Base-by-base conservation (phyloP, 1,140 invertebrate species). In the Formica exsecta region DNA sequence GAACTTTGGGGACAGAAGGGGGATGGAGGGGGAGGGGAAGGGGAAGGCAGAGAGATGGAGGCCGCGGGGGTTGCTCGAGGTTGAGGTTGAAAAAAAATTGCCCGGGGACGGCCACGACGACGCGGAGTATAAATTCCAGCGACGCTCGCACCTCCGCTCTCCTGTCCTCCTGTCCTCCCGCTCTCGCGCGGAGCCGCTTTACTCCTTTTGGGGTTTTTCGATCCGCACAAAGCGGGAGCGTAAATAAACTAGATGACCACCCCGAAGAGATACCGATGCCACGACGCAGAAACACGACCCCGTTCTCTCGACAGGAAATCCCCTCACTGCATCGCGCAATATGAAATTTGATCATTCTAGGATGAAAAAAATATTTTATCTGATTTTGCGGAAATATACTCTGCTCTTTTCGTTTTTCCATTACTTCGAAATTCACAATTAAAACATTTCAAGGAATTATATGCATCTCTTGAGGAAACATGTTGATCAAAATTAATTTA, bases 61-160 rank as follows among this genome's bases (percentile, higher is more conserved):
- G 80, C 57, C 62, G 29, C 68, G 88, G 89, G 86, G 83, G 76
- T 86, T 73, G 86, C 86, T 84, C 86, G 89, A 90, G 86, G 89
- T 87, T 90, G 81, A 85, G 86, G 88, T 90, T 87, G 86, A 91
- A 92, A 93, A 93, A 93, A 92, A 92, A 93, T 93, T 92, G 87
- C 88, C 89, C 89, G 91, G 89, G 89, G 87, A 85, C 84, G 84
- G 86, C 86, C 88, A 85, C 92, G 86, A 90, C 90, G 90, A 92
- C 89, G 90, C 89, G 85, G 88, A 87, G 91, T 91, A 94, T 94
- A 94, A 94, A 94, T 94, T 94, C 87, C 92, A 92, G 86, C 85
- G 85, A 61, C 74, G 75, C 85, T 88, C 81, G 44, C 90, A 86
- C 89, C 87, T 87, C 66, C 29, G 54, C 54, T 44, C 84, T 51